Evolutionary conservation across 2,113 vertebrate species (phyloP).

Genomic region (Lethenteron reissneri): DNA sequence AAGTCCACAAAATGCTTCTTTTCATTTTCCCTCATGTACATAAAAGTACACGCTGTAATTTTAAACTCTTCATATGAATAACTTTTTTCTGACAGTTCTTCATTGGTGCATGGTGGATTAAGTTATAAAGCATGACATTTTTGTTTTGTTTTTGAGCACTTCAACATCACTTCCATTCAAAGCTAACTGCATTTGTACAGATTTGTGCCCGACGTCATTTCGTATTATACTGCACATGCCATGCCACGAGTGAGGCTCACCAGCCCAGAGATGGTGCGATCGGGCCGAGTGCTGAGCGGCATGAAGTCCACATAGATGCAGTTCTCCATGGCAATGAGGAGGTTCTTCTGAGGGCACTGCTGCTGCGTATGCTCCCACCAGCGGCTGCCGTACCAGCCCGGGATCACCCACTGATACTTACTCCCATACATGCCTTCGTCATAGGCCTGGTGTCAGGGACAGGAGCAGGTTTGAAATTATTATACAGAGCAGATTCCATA

Average conservation of each 20-base stretch:
- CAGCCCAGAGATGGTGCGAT: slow-evolving; percentile 80
- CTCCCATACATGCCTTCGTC: slow-evolving; percentile 87
- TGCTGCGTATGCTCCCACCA: slow-evolving; percentile 88
- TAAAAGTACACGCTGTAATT: too few species aligned
- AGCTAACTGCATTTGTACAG: too few species aligned
- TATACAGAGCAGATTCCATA: neutral
- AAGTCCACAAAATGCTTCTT: too few species aligned
- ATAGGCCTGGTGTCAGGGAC: slow-evolving; percentile 34
- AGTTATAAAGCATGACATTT: too few species aligned
- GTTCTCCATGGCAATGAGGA: slow-evolving; percentile 83
- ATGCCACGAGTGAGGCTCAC: slow-evolving; percentile 25
- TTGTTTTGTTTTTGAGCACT: too few species aligned
- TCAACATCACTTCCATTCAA: too few species aligned
- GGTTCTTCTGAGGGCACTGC: slow-evolving; percentile 62
- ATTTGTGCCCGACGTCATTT: too few species aligned
- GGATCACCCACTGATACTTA: slow-evolving; percentile 98
- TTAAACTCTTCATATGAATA: too few species aligned
- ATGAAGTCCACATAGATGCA: slow-evolving; percentile 96
- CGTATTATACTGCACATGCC: neutral
- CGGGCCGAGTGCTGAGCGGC: slow-evolving; percentile 69
- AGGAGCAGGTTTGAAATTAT: neutral
- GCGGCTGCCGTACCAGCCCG: slow-evolving; percentile 84
- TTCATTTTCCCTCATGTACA: too few species aligned
- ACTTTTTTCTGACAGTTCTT: too few species aligned
- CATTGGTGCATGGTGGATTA: too few species aligned